Conservation (phyloP, 2,797 vertebrate species). For the Eurystomus glaucurus region DNA sequence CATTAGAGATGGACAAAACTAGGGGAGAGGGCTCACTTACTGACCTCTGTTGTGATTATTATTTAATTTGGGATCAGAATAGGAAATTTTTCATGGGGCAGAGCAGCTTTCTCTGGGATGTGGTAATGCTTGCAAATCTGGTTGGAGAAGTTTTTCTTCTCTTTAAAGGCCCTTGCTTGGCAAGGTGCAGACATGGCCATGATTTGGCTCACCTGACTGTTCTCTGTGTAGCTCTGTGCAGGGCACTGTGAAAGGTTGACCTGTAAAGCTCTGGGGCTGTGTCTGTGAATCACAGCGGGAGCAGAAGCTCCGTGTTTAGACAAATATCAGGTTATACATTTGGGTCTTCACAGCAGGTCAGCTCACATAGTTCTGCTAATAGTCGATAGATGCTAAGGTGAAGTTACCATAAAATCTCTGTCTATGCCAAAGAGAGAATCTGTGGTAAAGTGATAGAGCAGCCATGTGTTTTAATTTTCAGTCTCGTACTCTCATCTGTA, state of each 20-base stretch:
- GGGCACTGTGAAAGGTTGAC: not conserved
- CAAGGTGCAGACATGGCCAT: not conserved
- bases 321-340: not conserved
- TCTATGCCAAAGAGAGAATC: not conserved
- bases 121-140: not conserved
- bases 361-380: not conserved
- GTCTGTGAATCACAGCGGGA: not conserved
- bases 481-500: not conserved
- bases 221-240: rapidly evolving
- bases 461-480: not conserved
- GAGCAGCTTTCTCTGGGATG: not conserved
- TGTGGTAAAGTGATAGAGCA: not conserved
- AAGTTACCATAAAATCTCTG: not conserved
- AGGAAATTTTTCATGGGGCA: not conserved
- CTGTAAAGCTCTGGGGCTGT: not conserved
- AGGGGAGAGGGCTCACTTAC: not conserved
- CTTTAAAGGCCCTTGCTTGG: not conserved
- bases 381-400: not conserved
- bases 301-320: not conserved
- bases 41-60: not conserved
- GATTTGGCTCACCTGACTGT: not conserved
- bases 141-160: not conserved
- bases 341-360: not conserved
- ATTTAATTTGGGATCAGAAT: not conserved
- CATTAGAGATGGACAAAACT: not conserved